Conservation (phyloP, 2,888 invertebrate species). For the Galerucella pusilla region DNA sequence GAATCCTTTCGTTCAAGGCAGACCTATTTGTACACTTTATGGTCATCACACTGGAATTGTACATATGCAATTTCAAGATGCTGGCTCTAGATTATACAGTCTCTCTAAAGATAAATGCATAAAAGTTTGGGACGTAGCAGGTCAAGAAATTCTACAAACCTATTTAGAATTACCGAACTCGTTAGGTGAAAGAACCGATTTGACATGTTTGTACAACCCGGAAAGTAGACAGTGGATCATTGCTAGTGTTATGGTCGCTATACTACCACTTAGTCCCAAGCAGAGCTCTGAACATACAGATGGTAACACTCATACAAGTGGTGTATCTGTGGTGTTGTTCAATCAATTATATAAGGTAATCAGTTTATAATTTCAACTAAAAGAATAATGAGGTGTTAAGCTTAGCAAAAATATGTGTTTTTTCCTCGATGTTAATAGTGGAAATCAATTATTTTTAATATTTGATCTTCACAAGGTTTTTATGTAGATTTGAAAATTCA, state of each 20-base stretch:
- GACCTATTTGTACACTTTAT: slow-evolving; percentile 71
- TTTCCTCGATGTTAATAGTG: too few relatives aligned
- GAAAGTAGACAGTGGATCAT: slow-evolving; percentile 75
- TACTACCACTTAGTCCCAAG: slow-evolving; percentile 73
- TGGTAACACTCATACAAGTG: slow-evolving; percentile 71
- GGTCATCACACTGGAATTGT: slow-evolving; percentile 78
- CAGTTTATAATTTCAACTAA: too few relatives aligned
- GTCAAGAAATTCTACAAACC: slow-evolving; percentile 76
- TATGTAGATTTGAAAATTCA: too few relatives aligned
- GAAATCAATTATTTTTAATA: too few relatives aligned
- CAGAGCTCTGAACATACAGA: slow-evolving; percentile 77
- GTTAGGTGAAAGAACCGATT: slow-evolving; percentile 71
- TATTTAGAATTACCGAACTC: slow-evolving; percentile 74
- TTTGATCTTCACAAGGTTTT: too few relatives aligned
- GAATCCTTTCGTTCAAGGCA: slow-evolving; percentile 81
- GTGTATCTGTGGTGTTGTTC: slow-evolving; percentile 79
- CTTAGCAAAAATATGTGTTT: too few relatives aligned
- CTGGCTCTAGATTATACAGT: slow-evolving; percentile 76
- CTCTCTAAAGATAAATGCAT: slow-evolving; percentile 78
- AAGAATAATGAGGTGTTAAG: too few relatives aligned
- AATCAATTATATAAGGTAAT: slow-evolving; percentile 74
- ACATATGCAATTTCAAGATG: slow-evolving; percentile 74
- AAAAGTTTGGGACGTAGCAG: slow-evolving; percentile 81
- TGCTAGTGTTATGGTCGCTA: slow-evolving; percentile 74
- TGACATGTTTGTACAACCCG: slow-evolving; percentile 70